phyloP scores from a whole-genome alignment of 2,888 invertebrate genomes.

The Leptura quadrifasciata region DNA sequence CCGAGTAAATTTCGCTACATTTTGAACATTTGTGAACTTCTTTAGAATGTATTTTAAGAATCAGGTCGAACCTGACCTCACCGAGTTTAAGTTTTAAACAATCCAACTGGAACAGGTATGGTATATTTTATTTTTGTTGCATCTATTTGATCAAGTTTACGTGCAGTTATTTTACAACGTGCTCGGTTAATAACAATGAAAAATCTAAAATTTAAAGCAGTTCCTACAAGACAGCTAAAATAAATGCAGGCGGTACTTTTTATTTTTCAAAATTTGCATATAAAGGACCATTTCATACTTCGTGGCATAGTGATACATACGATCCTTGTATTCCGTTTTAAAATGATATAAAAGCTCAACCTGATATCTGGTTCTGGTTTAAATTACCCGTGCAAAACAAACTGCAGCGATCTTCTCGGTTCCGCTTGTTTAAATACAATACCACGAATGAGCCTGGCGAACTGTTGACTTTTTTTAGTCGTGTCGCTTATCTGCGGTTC shows the following conservation, averaged over 20 bases:
- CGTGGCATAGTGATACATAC: conserved; percentile 6
- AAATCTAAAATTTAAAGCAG: conserved; percentile 26
- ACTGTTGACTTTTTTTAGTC: conserved; percentile 8
- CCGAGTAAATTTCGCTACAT: too few species aligned
- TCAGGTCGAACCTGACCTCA: too few species aligned
- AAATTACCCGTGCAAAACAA: conserved; percentile 1
- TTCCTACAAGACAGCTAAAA: conserved; percentile 8
- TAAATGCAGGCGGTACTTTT: conserved; percentile 2
- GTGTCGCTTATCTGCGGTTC: conserved; percentile 13
- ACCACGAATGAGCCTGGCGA: conserved; percentile 4
- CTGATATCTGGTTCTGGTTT: conserved; percentile 5
- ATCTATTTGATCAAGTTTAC: not conserved
- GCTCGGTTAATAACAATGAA: conserved; percentile 20
- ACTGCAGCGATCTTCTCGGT: conserved; percentile 1
- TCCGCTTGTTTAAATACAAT: conserved; percentile 10
- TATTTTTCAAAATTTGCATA: conserved; percentile 17
- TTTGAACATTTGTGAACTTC: too few species aligned
- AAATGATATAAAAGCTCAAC: conserved; percentile 15
- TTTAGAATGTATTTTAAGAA: too few species aligned
- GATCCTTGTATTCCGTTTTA: conserved; percentile 26
- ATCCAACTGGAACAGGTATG: not conserved
- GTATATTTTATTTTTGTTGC: not conserved
- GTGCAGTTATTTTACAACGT: conserved; percentile 12
- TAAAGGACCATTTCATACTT: conserved; percentile 23
- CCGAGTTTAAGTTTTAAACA: not conserved